Percentiles rank a stretch among this genome's conserved stretches.
Evolutionary conservation across 1,140 invertebrate species (phyloP).

Genomic region (Globodera rostochiensis): DNA sequence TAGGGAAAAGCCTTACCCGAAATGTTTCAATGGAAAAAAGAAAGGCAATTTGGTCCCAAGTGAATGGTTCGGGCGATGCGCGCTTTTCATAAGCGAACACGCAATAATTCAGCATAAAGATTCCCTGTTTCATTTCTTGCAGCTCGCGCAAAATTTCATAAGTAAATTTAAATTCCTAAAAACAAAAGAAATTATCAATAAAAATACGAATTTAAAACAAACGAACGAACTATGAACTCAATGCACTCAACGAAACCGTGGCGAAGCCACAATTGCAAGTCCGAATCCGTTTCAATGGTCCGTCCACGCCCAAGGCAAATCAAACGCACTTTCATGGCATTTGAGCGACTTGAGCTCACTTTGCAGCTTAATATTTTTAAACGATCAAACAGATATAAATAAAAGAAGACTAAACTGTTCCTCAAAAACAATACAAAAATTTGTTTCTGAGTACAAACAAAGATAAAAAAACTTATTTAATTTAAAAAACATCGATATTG

Average conservation of each 20-base stretch:
- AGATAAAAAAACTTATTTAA: no score
- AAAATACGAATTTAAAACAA: slow-evolving; percentile 1
- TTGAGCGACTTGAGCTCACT: background rate
- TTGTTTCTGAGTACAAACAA: no score
- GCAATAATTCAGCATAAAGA: slow-evolving; percentile 6
- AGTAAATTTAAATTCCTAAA: slow-evolving; percentile 26
- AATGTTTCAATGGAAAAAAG: slow-evolving; percentile 13
- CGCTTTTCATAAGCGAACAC: slow-evolving; percentile 28
- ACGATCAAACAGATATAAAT: no score
- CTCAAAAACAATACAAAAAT: no score
- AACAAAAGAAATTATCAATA: background rate
- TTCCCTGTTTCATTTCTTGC: slow-evolving; percentile 18
- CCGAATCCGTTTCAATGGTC: slow-evolving; percentile 27
- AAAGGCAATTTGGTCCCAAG: background rate
- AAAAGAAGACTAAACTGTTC: no score
- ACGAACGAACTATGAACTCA: slow-evolving; percentile 26
- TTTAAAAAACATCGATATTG: no score
- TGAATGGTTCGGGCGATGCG: background rate
- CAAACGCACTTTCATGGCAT: slow-evolving; percentile 17
- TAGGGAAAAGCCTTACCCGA: background rate
- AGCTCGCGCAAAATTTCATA: slow-evolving; percentile 27
- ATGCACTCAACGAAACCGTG: slow-evolving; percentile 34
- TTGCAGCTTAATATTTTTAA: slow-evolving; percentile 6
- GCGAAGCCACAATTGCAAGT: slow-evolving; percentile 33
- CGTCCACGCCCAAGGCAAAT: background rate